A percentile compares a stretch with the other conserved stretches of the same genome.
Conservation (phyloP, 2,888 invertebrate genomes). For the Stenodera caucasica region DNA sequence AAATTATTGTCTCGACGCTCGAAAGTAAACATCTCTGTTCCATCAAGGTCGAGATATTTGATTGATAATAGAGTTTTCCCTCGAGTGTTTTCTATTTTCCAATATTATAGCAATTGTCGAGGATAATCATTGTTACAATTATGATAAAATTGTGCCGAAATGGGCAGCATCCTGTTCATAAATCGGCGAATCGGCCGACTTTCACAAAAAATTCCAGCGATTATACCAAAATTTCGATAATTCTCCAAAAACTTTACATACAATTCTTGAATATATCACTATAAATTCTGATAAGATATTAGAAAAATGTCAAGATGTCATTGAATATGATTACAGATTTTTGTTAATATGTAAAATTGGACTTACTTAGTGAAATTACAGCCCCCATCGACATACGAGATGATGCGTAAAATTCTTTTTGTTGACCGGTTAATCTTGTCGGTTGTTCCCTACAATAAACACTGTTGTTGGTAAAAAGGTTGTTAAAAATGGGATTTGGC, state of each 20-base stretch:
- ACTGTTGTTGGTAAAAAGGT: background rate
- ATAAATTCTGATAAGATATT: background rate
- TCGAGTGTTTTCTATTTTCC: background rate
- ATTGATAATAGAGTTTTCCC: background rate
- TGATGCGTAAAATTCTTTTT: background rate
- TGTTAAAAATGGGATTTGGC: conserved; percentile 29
- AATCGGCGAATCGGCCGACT: background rate
- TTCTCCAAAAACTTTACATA: background rate
- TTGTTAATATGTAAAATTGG: background rate
- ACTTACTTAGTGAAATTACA: background rate
- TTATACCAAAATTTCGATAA: background rate
- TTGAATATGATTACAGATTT: too few relatives aligned
- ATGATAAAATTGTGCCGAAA: background rate
- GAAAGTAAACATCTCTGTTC: background rate
- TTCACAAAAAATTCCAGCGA: too few relatives aligned
- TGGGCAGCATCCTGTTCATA: background rate
- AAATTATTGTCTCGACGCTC: background rate
- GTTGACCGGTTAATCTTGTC: background rate
- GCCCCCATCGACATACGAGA: background rate
- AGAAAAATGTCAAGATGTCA: background rate
- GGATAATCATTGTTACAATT: background rate
- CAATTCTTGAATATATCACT: background rate
- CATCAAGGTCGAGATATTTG: background rate
- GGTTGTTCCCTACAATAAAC: background rate
- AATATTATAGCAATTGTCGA: background rate